Evolutionary conservation across 2,113 vertebrate genomes (phyloP).

Genomic region (Trematomus loennbergii): DNA sequence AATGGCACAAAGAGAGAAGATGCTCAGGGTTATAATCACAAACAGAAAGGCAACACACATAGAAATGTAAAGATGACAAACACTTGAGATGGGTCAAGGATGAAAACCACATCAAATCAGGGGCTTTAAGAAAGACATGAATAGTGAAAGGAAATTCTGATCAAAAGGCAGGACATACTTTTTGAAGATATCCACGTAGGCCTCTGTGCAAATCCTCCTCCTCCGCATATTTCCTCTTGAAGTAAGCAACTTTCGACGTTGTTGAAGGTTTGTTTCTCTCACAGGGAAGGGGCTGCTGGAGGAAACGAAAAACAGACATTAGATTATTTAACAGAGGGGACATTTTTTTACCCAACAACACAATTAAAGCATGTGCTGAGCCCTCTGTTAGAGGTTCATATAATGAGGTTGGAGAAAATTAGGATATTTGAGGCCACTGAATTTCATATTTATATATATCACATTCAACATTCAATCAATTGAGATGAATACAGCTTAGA

Average conservation of each 20-base stretch:
- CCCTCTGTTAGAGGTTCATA: no score
- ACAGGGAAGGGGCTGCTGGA: slow-evolving; percentile 63
- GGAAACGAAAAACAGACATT: background rate
- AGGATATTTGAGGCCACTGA: no score
- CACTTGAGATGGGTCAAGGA: background rate
- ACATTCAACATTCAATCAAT: no score
- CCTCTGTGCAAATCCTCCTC: slow-evolving; percentile 96
- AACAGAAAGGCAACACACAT: background rate
- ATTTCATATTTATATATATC: no score
- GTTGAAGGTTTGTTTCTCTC: slow-evolving; percentile 85
- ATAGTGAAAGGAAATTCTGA: background rate
- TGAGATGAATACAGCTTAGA: no score
- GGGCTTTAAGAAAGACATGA: background rate
- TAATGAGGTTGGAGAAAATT: no score
- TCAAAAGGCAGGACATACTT: slow-evolving; percentile 81
- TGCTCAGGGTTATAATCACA: background rate
- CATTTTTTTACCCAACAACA: background rate
- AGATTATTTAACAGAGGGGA: background rate
- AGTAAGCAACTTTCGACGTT: slow-evolving; percentile 99
- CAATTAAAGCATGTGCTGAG: background rate
- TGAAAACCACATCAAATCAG: background rate
- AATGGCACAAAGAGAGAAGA: background rate
- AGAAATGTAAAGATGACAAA: background rate
- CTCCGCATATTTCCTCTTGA: slow-evolving; percentile 99
- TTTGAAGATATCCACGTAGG: slow-evolving; percentile 96